Evolutionary conservation across 2,113 vertebrate species (phyloP).

Genomic region (Leucosticte australis): DNA sequence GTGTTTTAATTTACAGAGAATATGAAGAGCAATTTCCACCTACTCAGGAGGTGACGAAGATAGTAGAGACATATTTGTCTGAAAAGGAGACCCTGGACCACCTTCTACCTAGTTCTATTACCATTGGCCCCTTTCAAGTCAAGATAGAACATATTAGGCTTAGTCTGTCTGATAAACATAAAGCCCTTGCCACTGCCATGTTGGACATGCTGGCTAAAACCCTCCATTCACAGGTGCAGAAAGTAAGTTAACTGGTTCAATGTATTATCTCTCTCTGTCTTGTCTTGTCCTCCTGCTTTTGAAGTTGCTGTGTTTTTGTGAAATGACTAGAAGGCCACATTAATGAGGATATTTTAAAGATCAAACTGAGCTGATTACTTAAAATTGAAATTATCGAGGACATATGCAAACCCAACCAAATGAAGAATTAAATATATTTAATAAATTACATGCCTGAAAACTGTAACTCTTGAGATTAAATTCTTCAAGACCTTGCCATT

Average conservation of each 20-base stretch:
- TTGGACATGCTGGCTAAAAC: slow-evolving; percentile 79
- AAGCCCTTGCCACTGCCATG: slow-evolving; percentile 75
- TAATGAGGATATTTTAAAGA: background rate
- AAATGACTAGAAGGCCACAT: background rate
- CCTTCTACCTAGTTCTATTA: slow-evolving; percentile 78
- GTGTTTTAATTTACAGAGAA: slow-evolving; percentile 52
- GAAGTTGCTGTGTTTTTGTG: background rate
- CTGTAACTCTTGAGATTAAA: background rate
- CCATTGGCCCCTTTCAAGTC: slow-evolving; percentile 88
- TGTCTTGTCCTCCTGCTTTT: background rate
- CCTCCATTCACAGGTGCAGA: slow-evolving; percentile 77
- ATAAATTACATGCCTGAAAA: background rate
- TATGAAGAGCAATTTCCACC: slow-evolving; percentile 68
- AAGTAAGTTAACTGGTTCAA: slow-evolving; percentile 68
- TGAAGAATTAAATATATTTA: background rate
- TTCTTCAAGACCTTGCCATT: background rate
- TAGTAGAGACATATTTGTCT: slow-evolving; percentile 77
- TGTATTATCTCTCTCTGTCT: background rate
- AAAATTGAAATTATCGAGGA: background rate
- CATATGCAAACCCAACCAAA: background rate
- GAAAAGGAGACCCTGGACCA: slow-evolving; percentile 78
- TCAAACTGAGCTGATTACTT: background rate
- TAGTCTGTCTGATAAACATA: slow-evolving; percentile 79
- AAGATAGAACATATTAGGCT: slow-evolving; percentile 76
- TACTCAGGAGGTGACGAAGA: slow-evolving; percentile 73